phyloP scores from a whole-genome alignment of 2,797 vertebrate genomes.

The Vespertilio murinus region DNA sequence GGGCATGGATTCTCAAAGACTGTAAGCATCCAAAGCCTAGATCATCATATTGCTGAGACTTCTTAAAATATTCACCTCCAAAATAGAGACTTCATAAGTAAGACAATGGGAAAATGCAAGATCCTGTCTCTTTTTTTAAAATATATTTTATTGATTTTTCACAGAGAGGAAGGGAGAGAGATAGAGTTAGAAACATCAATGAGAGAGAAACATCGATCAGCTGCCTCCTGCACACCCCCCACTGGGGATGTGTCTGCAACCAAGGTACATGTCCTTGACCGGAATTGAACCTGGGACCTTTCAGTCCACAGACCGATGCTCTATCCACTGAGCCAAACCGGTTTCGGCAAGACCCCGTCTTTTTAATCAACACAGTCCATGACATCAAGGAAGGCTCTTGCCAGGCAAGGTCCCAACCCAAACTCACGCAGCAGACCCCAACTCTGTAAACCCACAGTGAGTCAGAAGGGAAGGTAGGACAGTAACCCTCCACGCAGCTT shows the following conservation, averaged over 20 bases:
- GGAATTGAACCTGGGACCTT: too few relatives aligned
- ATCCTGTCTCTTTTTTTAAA: not conserved
- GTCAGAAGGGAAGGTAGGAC: accelerated
- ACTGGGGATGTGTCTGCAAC: too few relatives aligned
- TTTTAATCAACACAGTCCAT: not conserved
- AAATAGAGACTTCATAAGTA: not conserved
- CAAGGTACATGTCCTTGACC: too few relatives aligned
- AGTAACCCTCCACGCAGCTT: not conserved
- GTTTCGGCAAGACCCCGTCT: not conserved
- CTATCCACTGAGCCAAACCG: too few relatives aligned
- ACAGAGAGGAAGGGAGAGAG: too few relatives aligned
- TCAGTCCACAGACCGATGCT: too few relatives aligned
- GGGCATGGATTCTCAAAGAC: not conserved
- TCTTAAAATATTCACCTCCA: not conserved
- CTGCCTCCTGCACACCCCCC: too few relatives aligned
- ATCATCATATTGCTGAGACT: not conserved
- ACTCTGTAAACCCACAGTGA: not conserved
- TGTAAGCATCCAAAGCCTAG: not conserved
- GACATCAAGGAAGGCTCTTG: not conserved
- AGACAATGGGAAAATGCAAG: not conserved
- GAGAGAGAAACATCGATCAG: too few relatives aligned
- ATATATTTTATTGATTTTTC: too few relatives aligned
- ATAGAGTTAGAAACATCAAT: too few relatives aligned
- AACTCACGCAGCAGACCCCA: not conserved
- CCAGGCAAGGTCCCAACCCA: not conserved